Evolutionary conservation across 2,888 invertebrate species (phyloP).

Genomic region (Malachius bipustulatus): DNA sequence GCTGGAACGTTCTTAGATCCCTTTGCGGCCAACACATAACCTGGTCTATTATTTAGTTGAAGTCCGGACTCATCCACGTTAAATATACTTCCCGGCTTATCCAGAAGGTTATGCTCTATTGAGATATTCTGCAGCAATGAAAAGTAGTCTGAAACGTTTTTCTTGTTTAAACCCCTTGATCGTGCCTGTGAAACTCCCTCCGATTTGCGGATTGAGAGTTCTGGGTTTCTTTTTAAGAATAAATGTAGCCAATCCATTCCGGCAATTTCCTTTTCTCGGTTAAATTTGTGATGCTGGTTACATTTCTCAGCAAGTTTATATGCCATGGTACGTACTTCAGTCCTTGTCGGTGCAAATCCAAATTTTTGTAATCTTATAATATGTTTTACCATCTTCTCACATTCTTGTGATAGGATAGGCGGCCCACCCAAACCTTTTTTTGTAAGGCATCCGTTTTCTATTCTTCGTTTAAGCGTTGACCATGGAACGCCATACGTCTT

Average conservation of each 20-base stretch:
- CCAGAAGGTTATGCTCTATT: background rate
- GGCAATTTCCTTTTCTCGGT: constrained; percentile 4
- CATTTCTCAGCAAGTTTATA: constrained; percentile 2
- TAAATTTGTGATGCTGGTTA: background rate
- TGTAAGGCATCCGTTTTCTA: background rate
- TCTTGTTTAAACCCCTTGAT: background rate
- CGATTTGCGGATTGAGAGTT: constrained; percentile 6
- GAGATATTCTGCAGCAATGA: constrained; percentile 1
- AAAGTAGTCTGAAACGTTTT: constrained; percentile 5
- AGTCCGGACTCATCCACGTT: constrained; percentile 6
- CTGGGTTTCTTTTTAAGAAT: too few species aligned
- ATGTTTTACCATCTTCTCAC: background rate
- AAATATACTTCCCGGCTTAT: constrained; percentile 4
- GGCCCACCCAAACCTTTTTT: background rate
- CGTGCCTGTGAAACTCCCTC: constrained; percentile 6
- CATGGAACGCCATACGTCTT: too few species aligned
- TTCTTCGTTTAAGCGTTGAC: constrained; percentile 3
- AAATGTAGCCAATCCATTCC: constrained; percentile 6
- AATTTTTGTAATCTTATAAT: constrained; percentile 1
- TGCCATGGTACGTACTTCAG: constrained; percentile 3
- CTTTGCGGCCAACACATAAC: constrained; percentile 5
- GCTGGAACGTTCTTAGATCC: constrained; percentile 1
- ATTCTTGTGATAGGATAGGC: background rate
- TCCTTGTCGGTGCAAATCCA: constrained; percentile 2
- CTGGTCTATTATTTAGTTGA: constrained; percentile 4